A percentile compares a stretch with the other conserved stretches of the same genome.
Conservation (phyloP, 2,113 vertebrate species). For the Phrynosoma platyrhinos region DNA sequence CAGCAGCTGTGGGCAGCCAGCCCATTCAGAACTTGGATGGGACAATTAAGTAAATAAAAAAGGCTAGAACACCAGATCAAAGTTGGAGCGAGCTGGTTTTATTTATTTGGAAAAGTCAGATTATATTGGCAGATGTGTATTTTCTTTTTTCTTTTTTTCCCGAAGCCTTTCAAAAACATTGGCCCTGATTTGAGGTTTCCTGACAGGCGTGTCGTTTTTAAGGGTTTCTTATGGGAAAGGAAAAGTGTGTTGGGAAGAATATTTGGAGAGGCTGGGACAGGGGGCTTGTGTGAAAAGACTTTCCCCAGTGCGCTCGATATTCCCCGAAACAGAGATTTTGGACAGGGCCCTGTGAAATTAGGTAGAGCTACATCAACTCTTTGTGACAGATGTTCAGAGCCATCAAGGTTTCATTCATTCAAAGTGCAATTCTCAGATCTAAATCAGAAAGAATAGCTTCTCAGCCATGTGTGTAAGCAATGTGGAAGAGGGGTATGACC, state of each 20-base stretch:
- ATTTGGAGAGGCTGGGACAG: not conserved
- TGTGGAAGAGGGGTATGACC: not conserved
- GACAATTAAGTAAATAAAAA: constrained; percentile 71
- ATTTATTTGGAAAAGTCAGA: constrained; percentile 74
- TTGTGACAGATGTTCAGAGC: not conserved
- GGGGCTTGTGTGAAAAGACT: not conserved
- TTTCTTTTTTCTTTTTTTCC: not conserved
- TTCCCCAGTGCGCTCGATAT: not conserved
- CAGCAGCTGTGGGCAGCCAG: constrained; percentile 43
- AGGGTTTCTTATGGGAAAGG: constrained; percentile 25
- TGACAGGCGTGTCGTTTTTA: constrained; percentile 57
- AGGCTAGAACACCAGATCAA: constrained; percentile 65
- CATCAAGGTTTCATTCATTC: no score
- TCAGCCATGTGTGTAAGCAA: not conserved
- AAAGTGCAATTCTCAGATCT: not conserved
- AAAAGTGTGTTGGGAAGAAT: constrained; percentile 13
- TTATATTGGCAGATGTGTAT: constrained; percentile 76
- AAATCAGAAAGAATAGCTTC: not conserved
- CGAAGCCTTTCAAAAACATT: constrained; percentile 66
- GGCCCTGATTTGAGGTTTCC: constrained; percentile 74
- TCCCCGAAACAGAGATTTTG: not conserved
- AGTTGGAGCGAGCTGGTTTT: constrained; percentile 46
- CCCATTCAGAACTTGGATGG: constrained; percentile 58
- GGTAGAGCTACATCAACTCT: not conserved
- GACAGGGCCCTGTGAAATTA: not conserved